Conservation (phyloP, 2,113 vertebrate genomes). For the Chaenogobius annularis region DNA sequence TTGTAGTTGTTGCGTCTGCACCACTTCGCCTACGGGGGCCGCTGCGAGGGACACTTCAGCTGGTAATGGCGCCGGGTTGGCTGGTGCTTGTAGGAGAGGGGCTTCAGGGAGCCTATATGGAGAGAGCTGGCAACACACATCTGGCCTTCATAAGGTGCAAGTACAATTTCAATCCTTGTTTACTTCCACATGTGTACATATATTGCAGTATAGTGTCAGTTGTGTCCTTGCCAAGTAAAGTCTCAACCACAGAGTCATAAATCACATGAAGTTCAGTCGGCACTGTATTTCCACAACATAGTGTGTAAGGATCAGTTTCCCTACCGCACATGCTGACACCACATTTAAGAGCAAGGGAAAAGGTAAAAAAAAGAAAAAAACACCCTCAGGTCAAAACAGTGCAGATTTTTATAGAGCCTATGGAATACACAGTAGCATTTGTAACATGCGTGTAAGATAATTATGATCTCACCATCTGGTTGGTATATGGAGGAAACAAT, state of each 20-base stretch:
- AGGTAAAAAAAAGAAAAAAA: background rate
- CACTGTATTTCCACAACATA: constrained; percentile 28
- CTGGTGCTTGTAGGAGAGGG: constrained; percentile 26
- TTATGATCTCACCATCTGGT: constrained; percentile 55
- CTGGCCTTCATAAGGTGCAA: background rate
- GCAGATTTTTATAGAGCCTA: constrained; percentile 12
- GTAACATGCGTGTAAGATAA: background rate
- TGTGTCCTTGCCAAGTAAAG: background rate
- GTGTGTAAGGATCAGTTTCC: constrained; percentile 12
- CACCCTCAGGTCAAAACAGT: constrained; percentile 30
- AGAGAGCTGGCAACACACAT: constrained; percentile 25
- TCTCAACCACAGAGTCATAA: constrained; percentile 25
- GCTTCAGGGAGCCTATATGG: constrained; percentile 44
- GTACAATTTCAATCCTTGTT: background rate
- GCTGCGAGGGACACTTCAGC: constrained; percentile 21
- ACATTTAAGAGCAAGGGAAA: constrained; percentile 8
- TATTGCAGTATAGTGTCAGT: constrained; percentile 9
- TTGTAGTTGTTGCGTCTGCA: constrained; percentile 27
- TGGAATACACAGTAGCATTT: background rate
- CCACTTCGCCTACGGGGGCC: constrained; percentile 12
- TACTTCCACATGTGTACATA: background rate
- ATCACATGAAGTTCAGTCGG: constrained; percentile 21
- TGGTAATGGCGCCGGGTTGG: constrained; percentile 30
- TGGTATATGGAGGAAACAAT: constrained; percentile 38
- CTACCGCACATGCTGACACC: constrained; percentile 23